Evolutionary conservation across 1,140 invertebrate species (phyloP).

Genomic region (Pogonomyrmex barbatus): DNA sequence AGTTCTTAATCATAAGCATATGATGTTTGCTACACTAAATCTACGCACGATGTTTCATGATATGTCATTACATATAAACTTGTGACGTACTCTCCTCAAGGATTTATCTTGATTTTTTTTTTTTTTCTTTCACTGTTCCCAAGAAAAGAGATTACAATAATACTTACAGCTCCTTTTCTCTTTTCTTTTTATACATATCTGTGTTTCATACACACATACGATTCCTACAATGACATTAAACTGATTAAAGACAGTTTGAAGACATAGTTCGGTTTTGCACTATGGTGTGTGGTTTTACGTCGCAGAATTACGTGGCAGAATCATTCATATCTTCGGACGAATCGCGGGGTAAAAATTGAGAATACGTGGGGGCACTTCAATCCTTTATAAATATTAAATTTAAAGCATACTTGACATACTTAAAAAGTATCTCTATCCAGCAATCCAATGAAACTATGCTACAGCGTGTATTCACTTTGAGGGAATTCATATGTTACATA

Average conservation of each 20-base stretch:
- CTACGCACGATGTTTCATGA: conserved; percentile 51
- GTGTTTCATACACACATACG: neutral
- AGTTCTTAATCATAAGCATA: conserved; percentile 49
- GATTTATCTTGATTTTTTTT: neutral
- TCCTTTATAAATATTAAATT: conserved; percentile 16
- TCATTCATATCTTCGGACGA: neutral
- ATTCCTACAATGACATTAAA: conserved; percentile 42
- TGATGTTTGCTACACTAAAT: conserved; percentile 35
- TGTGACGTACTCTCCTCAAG: neutral
- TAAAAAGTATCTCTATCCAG: neutral
- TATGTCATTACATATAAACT: conserved; percentile 53
- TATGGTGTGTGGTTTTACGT: neutral
- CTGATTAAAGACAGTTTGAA: conserved; percentile 16
- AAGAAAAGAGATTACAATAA: conserved; percentile 39
- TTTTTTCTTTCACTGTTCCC: conserved; percentile 1
- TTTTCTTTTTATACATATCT: conserved; percentile 32
- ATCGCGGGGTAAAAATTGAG: conserved; percentile 14
- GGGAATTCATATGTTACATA: conserved; percentile 23
- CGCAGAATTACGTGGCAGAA: neutral
- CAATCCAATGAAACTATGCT: neutral
- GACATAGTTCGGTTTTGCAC: neutral
- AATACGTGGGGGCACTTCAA: conserved; percentile 1
- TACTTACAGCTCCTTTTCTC: conserved; percentile 24
- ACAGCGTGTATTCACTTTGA: neutral
- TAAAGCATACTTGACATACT: neutral